These are phyloP conservation scores for Lepidonotus clava DNA, from an alignment of 2,888 invertebrate genomes.

Conservation along the genomic window DNA sequence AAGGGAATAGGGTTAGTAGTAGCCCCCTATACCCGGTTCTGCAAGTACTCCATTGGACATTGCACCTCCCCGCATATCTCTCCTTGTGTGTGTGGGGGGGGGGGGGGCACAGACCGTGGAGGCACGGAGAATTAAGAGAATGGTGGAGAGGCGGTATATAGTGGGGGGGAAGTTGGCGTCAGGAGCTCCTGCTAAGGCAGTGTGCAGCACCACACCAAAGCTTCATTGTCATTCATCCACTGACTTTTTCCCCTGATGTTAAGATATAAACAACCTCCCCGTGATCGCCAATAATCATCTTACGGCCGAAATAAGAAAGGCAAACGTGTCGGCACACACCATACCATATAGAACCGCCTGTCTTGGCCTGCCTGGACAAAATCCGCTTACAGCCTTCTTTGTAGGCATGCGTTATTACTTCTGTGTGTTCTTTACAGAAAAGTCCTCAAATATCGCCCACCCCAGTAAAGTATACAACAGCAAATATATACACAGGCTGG, in stretches of 20 bases:
- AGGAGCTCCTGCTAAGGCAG: too few species aligned
- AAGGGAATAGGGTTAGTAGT: too few species aligned
- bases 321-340: neutral
- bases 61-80: too few species aligned
- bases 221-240: neutral
- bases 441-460: neutral
- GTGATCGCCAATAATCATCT: constrained; percentile 33
- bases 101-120: too few species aligned
- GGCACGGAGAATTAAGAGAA: too few species aligned
- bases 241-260: neutral
- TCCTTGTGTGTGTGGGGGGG: too few species aligned
- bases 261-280: neutral
- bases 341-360: too few species aligned
- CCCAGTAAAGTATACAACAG: neutral
- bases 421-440: neutral
- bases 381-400: neutral
- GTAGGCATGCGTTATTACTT: constrained; percentile 2
- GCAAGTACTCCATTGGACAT: too few species aligned
- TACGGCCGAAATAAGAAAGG: constrained; percentile 21
- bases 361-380: neutral
- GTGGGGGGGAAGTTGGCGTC: too few species aligned
- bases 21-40: too few species aligned
- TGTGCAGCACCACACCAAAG: too few species aligned
- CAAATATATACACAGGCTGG: constrained; percentile 14
- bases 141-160: too few species aligned